Conservation (phyloP, 92 coral and sea anemone species). For the Epizoanthus stellaris region DNA sequence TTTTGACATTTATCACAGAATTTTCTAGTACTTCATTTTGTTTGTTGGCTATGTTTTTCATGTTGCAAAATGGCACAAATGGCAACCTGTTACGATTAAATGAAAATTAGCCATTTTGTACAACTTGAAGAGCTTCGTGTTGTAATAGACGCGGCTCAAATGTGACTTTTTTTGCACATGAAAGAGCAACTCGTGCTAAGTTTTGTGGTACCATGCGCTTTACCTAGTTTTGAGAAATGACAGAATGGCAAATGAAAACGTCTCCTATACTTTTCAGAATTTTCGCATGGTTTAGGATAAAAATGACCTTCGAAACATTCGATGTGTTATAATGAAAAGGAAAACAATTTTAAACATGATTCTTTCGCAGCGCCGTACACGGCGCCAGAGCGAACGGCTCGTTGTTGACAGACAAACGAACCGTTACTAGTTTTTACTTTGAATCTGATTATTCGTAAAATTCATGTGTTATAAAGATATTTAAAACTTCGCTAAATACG, state of each 20-base stretch:
- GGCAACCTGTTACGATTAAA: not conserved
- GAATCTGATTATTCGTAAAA: too few species aligned
- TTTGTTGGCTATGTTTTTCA: not conserved
- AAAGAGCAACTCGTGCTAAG: not conserved
- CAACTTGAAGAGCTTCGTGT: not conserved
- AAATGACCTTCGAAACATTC: conserved; percentile 6
- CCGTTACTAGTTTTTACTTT: too few species aligned
- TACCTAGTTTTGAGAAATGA: not conserved
- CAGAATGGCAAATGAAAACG: not conserved
- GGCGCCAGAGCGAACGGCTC: too few species aligned
- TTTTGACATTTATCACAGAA: not conserved
- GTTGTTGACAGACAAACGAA: too few species aligned
- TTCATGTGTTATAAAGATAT: too few species aligned
- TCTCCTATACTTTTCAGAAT: not conserved
- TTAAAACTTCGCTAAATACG: too few species aligned
- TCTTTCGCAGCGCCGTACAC: too few species aligned
- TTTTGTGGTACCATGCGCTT: conserved; percentile 9
- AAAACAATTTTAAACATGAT: too few species aligned
- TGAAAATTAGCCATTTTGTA: not conserved
- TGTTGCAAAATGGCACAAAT: not conserved
- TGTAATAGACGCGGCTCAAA: not conserved
- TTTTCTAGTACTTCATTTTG: not conserved
- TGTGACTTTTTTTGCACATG: not conserved
- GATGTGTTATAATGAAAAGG: not conserved
- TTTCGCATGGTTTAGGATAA: conserved; percentile 1